Conservation (phyloP, 2,888 invertebrate species). For the Sthenelais limicola region DNA sequence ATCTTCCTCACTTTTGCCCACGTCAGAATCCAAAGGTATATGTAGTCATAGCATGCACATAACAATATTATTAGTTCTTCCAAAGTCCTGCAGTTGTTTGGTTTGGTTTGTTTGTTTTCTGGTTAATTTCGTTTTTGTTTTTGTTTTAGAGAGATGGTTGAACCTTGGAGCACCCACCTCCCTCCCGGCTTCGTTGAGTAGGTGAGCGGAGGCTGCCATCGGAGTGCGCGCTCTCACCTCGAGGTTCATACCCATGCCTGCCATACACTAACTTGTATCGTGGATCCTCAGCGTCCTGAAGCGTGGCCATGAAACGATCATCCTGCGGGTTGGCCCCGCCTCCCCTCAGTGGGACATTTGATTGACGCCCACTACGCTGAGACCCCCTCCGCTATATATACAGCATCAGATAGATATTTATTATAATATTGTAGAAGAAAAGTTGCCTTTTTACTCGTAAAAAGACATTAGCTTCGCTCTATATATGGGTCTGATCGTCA, state of each 20-base stretch:
- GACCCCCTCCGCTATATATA: conserved; percentile 9
- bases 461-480: too few species aligned
- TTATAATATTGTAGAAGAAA: too few species aligned
- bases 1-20: too few species aligned
- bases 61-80: too few species aligned
- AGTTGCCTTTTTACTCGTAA: too few species aligned
- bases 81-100: too few species aligned
- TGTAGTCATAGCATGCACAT: too few species aligned
- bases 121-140: not conserved
- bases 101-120: too few species aligned
- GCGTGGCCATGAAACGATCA: not conserved
- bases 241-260: conserved; percentile 42
- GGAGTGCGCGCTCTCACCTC: conserved; percentile 43
- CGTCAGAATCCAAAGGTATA: too few species aligned
- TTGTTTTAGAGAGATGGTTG: not conserved
- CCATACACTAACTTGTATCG: conserved; percentile 34
- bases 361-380: conserved; percentile 19
- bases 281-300: not conserved
- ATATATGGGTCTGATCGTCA: too few species aligned
- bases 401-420: too few species aligned
- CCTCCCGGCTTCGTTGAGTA: conserved; percentile 37
- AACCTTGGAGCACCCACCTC: conserved; percentile 27
- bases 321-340: not conserved
- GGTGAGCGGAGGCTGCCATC: conserved; percentile 14
- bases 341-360: too few species aligned